Conservation (phyloP, 2,113 vertebrate species). For the Campylomormyrus numenius region DNA sequence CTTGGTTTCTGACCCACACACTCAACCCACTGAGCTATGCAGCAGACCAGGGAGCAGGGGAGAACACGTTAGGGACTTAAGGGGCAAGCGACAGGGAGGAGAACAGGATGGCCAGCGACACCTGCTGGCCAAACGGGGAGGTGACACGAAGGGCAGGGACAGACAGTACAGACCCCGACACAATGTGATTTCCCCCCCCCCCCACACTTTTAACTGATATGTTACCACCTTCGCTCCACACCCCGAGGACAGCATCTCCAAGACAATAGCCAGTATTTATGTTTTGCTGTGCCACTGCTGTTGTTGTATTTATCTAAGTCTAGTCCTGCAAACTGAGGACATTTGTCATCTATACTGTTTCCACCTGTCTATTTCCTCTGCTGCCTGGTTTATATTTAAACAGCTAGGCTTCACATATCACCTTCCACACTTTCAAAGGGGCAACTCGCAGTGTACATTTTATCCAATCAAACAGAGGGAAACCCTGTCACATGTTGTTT, state of each 20-base stretch:
- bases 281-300: not conserved
- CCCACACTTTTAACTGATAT: not conserved
- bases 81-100: too few relatives aligned
- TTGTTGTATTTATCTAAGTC: not conserved
- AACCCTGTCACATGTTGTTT: not conserved
- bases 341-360: not conserved
- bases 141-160: too few relatives aligned
- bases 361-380: not conserved
- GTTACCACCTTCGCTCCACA: not conserved
- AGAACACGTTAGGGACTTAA: too few relatives aligned
- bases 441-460: not conserved
- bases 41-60: too few relatives aligned
- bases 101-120: too few relatives aligned
- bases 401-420: not conserved
- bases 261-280: not conserved
- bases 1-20: too few relatives aligned
- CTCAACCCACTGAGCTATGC: too few relatives aligned
- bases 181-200: too few relatives aligned
- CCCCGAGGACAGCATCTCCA: not conserved
- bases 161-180: too few relatives aligned
- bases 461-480: not conserved
- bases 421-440: not conserved
- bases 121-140: too few relatives aligned
- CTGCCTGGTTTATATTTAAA: not conserved
- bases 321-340: not conserved